phyloP scores from a whole-genome alignment of 2,888 invertebrate species.

The Lithophane leautieri region DNA sequence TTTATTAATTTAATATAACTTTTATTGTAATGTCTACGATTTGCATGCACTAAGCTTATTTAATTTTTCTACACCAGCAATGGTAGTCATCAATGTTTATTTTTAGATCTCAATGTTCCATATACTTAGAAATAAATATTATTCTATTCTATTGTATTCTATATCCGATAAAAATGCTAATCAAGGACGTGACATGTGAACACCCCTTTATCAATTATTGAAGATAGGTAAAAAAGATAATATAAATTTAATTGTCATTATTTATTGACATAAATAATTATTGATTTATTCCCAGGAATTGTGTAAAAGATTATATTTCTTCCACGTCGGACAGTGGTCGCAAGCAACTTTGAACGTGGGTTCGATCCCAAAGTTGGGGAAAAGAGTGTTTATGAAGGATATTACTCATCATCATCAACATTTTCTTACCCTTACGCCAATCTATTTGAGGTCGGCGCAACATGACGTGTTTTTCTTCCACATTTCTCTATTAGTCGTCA shows the following conservation, averaged over 20 bases:
- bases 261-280: background rate
- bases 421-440: background rate
- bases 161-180: background rate
- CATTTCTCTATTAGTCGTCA: background rate
- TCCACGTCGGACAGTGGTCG: background rate
- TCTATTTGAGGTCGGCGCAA: background rate
- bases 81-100: too few species aligned
- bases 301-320: background rate
- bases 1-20: too few species aligned
- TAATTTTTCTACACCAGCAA: too few species aligned
- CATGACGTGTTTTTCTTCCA: background rate
- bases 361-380: background rate
- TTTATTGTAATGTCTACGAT: too few species aligned
- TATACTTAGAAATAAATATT: too few species aligned
- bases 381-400: background rate
- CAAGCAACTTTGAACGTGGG: background rate
- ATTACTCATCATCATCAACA: background rate
- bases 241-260: conserved; percentile 16
- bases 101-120: too few species aligned
- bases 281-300: background rate
- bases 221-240: conserved; percentile 16
- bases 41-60: too few species aligned
- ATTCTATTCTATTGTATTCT: too few species aligned
- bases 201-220: conserved; percentile 13
- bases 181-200: conserved; percentile 6